Percentiles rank a stretch among this genome's conserved stretches.
These are phyloP conservation scores for Lepidostoma basale DNA, from an alignment of 1,140 invertebrate species.

Conservation along the genomic window DNA sequence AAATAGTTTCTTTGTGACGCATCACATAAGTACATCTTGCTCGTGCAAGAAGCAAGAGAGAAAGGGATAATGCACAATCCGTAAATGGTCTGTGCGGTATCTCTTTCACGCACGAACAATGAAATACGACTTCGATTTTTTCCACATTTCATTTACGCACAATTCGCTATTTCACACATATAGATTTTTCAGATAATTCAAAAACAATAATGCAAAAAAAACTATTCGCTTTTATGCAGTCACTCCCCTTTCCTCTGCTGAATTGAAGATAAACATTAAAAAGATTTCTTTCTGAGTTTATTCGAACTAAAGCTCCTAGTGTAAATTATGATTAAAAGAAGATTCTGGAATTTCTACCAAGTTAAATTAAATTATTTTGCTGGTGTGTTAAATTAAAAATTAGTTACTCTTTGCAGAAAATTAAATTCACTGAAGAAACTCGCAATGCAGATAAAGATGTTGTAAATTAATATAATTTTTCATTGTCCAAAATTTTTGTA, in stretches of 20 bases:
- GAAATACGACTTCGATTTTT: no score
- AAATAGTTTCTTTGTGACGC: no score
- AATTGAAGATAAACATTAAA: neutral
- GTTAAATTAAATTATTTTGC: neutral
- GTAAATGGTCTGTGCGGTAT: no score
- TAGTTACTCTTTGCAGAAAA: neutral
- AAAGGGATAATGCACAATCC: no score
- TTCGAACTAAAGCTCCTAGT: neutral
- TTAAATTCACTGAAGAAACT: neutral
- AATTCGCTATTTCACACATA: neutral
- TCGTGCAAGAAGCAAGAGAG: no score
- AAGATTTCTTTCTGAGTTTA: neutral
- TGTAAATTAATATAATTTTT: neutral
- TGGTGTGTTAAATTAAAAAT: neutral
- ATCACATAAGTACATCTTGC: no score
- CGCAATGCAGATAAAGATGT: neutral
- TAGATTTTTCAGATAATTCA: neutral
- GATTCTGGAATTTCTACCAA: neutral
- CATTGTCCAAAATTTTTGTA: slow-evolving; percentile 1
- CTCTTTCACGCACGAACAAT: no score
- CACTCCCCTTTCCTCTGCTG: neutral
- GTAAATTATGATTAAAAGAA: neutral
- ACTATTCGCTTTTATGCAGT: neutral
- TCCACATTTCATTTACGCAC: neutral
- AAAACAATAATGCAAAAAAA: neutral